Conservation (phyloP, 2,888 invertebrate genomes). For the Sisyra nigra region DNA sequence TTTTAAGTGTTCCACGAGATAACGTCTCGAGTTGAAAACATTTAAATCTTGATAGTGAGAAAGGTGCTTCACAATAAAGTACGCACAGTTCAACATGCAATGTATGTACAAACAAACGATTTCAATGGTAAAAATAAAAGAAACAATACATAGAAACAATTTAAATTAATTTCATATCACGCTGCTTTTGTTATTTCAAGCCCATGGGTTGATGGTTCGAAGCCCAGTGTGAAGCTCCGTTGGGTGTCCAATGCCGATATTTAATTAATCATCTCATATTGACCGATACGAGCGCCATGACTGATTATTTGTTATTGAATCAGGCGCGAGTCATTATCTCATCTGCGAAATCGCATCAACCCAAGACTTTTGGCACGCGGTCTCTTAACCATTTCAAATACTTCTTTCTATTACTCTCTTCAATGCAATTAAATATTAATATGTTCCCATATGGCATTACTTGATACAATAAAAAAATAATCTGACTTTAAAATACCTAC, state of each 20-base stretch:
- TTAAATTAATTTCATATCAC: slow-evolving; percentile 25
- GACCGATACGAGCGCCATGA: slow-evolving; percentile 1
- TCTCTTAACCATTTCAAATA: not conserved
- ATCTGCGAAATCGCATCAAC: not conserved
- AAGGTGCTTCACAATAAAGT: no score
- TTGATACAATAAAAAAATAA: no score
- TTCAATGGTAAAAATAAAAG: slow-evolving; percentile 12
- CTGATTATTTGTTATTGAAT: slow-evolving; percentile 1
- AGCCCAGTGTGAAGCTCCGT: slow-evolving; percentile 18
- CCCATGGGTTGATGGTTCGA: slow-evolving; percentile 21
- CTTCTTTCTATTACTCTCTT: not conserved
- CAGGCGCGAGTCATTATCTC: slow-evolving; percentile 2
- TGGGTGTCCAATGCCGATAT: slow-evolving; percentile 19
- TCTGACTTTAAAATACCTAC: no score
- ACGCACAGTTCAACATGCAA: no score
- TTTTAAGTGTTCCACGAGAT: no score
- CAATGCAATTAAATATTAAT: slow-evolving; percentile 1
- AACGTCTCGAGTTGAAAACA: not conserved
- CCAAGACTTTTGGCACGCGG: no score
- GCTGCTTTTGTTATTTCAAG: slow-evolving; percentile 26
- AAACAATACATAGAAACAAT: slow-evolving; percentile 18
- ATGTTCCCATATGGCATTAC: not conserved
- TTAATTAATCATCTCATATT: slow-evolving; percentile 22
- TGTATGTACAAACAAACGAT: slow-evolving; percentile 3
- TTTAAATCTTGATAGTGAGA: no score